Base-by-base conservation (phyloP, 2,113 vertebrate genomes). In the Salvator merianae region DNA sequence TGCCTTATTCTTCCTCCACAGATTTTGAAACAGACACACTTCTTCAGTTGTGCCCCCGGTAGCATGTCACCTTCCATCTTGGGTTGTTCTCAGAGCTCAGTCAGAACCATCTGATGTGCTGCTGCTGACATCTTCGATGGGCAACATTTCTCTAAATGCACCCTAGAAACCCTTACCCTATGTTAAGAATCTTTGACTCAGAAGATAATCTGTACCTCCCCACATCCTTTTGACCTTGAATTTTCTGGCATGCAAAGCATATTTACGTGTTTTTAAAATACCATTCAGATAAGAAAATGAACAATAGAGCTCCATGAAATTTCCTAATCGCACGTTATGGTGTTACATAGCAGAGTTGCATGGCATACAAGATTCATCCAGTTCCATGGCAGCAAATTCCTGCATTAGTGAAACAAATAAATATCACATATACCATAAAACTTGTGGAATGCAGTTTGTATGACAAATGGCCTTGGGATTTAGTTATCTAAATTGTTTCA, bases 211-310 rank as follows among this genome's bases (percentile, higher is more conserved):
- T 43, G 38, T 70, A 22, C 12, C 30, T 84, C 55, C 16, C 16
- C 55, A 5, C 55, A 59, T 63, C 50, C 24, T 59, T 47, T 62
- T 82, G 73, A 70, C 47, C 47, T 80, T 69, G 63, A 71, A 59
- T 69, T 77, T 77, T 78, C 66, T 70, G 47, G 28, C 65, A 77
- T 18, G 28, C 59, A 28, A n/a, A 70, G 34, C 16, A 59, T 59
- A 84, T 84, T 3, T 55, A 38, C 65, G 55, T 68, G 32, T 38
- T 38, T 83, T 68, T 69, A 84, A 75, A 30, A 77, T 84, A 36
- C 63, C 63, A 77, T 59, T 77, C 16, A 55, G 63, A 77, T 84
- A 84, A 69, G 65, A 76, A 70, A 77, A 84, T 77, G 65, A 77
- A 84, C 26, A 55, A 55, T 40, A 77, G 24, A 70, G 18, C 50